Conservation (phyloP, 2,797 vertebrate genomes). For the Eulemur rubriventer region DNA sequence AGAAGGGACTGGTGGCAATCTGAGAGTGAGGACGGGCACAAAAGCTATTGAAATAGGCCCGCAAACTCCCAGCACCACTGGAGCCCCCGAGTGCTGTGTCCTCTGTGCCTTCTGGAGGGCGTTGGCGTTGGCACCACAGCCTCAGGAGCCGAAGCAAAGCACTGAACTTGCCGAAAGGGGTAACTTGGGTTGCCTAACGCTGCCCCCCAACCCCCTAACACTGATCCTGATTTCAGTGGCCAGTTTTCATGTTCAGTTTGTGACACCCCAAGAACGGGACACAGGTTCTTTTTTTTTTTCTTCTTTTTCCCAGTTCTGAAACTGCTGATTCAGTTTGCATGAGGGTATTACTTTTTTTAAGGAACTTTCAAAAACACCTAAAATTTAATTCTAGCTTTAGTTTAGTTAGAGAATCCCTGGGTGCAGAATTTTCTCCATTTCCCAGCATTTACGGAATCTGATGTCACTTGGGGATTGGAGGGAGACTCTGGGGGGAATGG, state of each 20-base stretch:
- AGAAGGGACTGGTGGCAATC: not conserved
- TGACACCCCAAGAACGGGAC: not conserved
- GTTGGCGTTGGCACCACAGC: fast-evolving
- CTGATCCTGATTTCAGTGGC: not conserved
- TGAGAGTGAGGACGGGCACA: not conserved
- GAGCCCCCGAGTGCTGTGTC: not conserved
- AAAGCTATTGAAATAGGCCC: not conserved
- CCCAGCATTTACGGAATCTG: slow-evolving; percentile 37
- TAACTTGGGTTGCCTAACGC: not conserved
- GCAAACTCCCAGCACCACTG: not conserved
- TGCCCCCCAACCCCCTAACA: too few species aligned
- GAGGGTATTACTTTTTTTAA: slow-evolving; percentile 68
- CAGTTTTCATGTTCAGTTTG: not conserved
- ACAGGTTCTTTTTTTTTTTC: slow-evolving; percentile 12
- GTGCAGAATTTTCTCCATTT: slow-evolving; percentile 50
- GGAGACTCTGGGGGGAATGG: not conserved
- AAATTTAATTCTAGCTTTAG: slow-evolving; percentile 66
- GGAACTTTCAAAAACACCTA: slow-evolving; percentile 80
- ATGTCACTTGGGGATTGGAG: slow-evolving; percentile 41
- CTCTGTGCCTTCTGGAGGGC: not conserved
- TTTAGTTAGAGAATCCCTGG: slow-evolving; percentile 54
- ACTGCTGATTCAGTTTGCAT: slow-evolving; percentile 73
- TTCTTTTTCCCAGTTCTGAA: slow-evolving; percentile 40
- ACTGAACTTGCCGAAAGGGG: not conserved
- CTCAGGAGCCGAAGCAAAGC: not conserved